These are phyloP conservation scores for Tenebrio molitor DNA, from an alignment of 1,140 invertebrate species.

Conservation along the genomic window DNA sequence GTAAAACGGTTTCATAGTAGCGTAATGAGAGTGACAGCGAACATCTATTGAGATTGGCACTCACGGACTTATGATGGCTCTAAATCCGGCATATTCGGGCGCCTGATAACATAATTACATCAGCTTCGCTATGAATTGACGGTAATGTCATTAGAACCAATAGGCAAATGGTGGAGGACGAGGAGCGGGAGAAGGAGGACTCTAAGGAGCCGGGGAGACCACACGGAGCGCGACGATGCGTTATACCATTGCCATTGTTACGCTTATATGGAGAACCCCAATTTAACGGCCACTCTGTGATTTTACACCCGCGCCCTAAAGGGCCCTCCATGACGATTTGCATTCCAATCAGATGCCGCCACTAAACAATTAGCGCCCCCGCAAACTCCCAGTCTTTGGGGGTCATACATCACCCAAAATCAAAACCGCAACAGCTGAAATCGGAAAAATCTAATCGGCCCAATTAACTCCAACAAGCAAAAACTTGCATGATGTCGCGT, in stretches of 20 bases:
- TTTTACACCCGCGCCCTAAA: constrained; percentile 32
- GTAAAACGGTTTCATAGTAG: constrained; percentile 40
- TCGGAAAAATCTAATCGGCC: constrained; percentile 9
- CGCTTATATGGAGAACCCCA: constrained; percentile 21
- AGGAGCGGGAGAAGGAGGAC: constrained; percentile 16
- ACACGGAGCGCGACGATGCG: constrained; percentile 37
- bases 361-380: constrained; percentile 27
- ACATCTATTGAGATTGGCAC: constrained; percentile 55
- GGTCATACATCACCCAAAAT: too few species aligned
- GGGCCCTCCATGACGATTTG: constrained; percentile 37
- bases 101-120: constrained; percentile 58
- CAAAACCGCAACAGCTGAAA: too few species aligned
- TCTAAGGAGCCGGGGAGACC: constrained; percentile 24
- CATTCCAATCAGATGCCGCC: constrained; percentile 30
- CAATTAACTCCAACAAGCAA: not conserved
- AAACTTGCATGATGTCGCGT: constrained; percentile 3
- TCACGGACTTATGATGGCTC: constrained; percentile 56
- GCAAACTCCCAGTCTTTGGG: not conserved
- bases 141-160: constrained; percentile 56
- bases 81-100: constrained; percentile 57
- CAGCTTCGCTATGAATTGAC: constrained; percentile 54
- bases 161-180: constrained; percentile 53
- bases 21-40: constrained; percentile 39
- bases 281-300: constrained; percentile 37
- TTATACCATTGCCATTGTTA: constrained; percentile 29